A percentile compares a stretch with the other conserved stretches of the same genome.
Conservation (phyloP, 2,113 vertebrate genomes). For the Hiodon alosoides region DNA sequence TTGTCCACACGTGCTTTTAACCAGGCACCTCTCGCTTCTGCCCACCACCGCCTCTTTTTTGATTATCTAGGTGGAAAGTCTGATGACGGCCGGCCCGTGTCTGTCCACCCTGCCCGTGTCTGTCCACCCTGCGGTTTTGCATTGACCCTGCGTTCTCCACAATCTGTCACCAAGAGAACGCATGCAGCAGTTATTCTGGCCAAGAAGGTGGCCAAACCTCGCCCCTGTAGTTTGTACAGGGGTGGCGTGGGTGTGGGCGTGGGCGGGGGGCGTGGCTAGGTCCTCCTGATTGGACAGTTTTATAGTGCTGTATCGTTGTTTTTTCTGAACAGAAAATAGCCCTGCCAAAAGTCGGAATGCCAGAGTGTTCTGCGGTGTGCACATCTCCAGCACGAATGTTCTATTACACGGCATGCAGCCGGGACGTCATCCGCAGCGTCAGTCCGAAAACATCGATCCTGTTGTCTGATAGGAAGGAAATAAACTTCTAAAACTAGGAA, state of each 20-base stretch:
- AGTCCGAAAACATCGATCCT: conserved; percentile 81
- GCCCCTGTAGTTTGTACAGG: too few relatives aligned
- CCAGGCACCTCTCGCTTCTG: too few relatives aligned
- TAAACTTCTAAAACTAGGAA: conserved; percentile 83
- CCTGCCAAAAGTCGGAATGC: conserved; percentile 34
- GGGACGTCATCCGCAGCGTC: conserved; percentile 68
- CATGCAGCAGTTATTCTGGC: conserved; percentile 36
- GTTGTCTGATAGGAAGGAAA: conserved; percentile 87
- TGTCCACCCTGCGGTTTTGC: background rate
- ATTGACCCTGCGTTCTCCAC: background rate
- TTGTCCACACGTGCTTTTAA: too few relatives aligned
- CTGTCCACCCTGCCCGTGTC: background rate
- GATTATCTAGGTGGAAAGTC: too few relatives aligned
- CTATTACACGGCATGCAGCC: conserved; percentile 63
- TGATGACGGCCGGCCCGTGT: background rate
- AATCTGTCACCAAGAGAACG: conserved; percentile 8
- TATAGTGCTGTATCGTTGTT: conserved; percentile 41
- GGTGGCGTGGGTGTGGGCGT: too few relatives aligned
- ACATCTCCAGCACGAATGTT: conserved; percentile 59
- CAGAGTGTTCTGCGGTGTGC: conserved; percentile 41
- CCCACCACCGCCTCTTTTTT: too few relatives aligned
- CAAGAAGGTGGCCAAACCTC: conserved; percentile 46
- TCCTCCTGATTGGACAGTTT: conserved; percentile 39
- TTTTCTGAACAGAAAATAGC: conserved; percentile 29
- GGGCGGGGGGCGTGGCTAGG: conserved; percentile 22